phyloP scores from a whole-genome alignment of 2,888 invertebrate species.

The Standfussiana lucernea region DNA sequence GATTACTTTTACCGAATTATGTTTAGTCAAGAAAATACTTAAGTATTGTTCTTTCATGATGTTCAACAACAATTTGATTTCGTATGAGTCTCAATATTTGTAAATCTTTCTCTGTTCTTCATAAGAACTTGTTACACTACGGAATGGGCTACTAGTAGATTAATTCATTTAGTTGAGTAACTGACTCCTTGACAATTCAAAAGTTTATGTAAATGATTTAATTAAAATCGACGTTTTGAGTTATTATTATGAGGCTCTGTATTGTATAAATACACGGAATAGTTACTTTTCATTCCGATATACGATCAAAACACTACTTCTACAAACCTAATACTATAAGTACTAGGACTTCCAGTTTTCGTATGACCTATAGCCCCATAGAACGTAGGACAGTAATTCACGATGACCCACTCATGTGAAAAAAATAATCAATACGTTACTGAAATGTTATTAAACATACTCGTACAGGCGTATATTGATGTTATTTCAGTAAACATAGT shows the following conservation, averaged over 20 bases:
- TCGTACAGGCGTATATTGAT: constrained; percentile 7
- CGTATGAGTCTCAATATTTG: not conserved
- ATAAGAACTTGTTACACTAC: not conserved
- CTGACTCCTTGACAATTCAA: not conserved
- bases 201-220: not conserved
- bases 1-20: constrained; percentile 74
- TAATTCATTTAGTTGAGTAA: not conserved
- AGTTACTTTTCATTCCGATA: not conserved
- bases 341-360: not conserved
- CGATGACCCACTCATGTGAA: not conserved
- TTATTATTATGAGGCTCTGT: constrained; percentile 15
- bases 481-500: constrained; percentile 44
- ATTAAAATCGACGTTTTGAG: not conserved
- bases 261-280: not conserved
- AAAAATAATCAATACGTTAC: constrained; percentile 14
- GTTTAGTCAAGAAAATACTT: constrained; percentile 41
- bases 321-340: not conserved
- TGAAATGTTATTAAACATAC: constrained; percentile 28
- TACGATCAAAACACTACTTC: not conserved
- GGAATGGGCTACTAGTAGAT: not conserved
- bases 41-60: constrained; percentile 29
- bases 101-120: not conserved
- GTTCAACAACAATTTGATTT: not conserved
- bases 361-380: not conserved
- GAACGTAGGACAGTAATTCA: not conserved